A percentile compares a stretch with the other conserved stretches of the same genome.
phyloP scores from a whole-genome alignment of 2,888 invertebrate species.

The Dorcus hopei region DNA sequence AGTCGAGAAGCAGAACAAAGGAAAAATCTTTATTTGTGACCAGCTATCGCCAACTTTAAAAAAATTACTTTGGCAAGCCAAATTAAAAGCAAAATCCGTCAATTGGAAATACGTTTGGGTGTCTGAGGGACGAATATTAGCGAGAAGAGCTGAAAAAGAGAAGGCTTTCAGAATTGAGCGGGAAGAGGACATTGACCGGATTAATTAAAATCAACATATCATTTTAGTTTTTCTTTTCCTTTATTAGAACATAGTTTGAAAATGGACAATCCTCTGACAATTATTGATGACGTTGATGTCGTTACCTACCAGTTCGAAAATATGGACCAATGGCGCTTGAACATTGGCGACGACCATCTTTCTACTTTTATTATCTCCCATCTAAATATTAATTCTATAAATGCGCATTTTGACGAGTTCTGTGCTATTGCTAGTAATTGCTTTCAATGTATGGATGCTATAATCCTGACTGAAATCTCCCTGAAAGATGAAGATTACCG shows the following conservation, averaged over 20 bases:
- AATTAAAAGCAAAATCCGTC: neutral
- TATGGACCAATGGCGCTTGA: neutral
- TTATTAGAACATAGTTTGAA: too few relatives aligned
- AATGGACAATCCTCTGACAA: too few relatives aligned
- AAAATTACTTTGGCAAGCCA: neutral
- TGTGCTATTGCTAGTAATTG: neutral
- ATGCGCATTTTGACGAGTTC: neutral
- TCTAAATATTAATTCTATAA: neutral
- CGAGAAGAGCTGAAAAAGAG: too few relatives aligned
- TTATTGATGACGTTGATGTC: too few relatives aligned
- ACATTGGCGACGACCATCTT: neutral
- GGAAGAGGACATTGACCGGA: too few relatives aligned
- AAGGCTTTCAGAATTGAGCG: too few relatives aligned
- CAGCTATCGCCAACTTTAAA: neutral
- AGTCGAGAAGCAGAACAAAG: neutral
- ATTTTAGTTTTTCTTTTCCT: too few relatives aligned
- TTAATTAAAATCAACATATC: too few relatives aligned
- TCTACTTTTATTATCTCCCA: neutral
- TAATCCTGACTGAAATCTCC: neutral
- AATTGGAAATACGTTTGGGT: neutral
- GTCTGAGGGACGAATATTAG: too few relatives aligned
- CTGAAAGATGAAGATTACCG: neutral
- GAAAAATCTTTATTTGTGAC: neutral
- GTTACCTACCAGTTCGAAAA: too few relatives aligned
- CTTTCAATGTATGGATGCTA: neutral